Base-by-base conservation (phyloP, 1,140 invertebrate species). In the Potamilus streckersoni region DNA sequence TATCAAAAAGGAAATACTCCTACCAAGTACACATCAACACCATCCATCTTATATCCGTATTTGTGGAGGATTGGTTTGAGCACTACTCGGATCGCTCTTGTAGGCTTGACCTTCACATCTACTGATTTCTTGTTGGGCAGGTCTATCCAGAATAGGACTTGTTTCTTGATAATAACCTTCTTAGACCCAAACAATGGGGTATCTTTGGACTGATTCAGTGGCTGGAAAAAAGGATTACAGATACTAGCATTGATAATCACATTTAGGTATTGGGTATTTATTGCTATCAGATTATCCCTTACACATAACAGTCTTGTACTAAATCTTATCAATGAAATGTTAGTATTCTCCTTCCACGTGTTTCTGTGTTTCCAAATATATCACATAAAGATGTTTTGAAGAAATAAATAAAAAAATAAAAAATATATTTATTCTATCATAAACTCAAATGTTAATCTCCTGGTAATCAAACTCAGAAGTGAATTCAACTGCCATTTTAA, bases 61-160 rank as follows among this genome's bases (percentile, higher is more conserved):
- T 96, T 95, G 80, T 93, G 93, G 62, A 98, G 91, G 82, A 98
- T 94, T 4, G 96, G 96, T 81, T 94, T 93, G 73, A 98, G 91
- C 19, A 97, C 96, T 87, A 98, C 95, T 31, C 92, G 91, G 74
- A 97, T 91, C 17, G 93, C 93, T 86, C 95, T 93, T 74, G 93
- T 93, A 67, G 94, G 94, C 83, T 96, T 95, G 70, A 96, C 95
- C 85, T 97, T 95, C 12, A 98, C 94, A 3, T 94, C 94, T 78
- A 98, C 94, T 20, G 93, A 93, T 89, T 97, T 96, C 38, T 93
- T 92, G 73, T 94, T 94, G 5, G 95, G 95, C 73, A 98, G 88
- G 89, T 96, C 94, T 66, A 98, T 91, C 83, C 95, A 94, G 83
- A 98, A 94, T 31, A 95, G 92, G 27, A 95, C 94, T 62, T 96